Percentiles rank a stretch among this genome's conserved stretches.
These are phyloP conservation scores for Dusona sp. DNA, from an alignment of 2,888 invertebrate genomes.

Conservation along the genomic window DNA sequence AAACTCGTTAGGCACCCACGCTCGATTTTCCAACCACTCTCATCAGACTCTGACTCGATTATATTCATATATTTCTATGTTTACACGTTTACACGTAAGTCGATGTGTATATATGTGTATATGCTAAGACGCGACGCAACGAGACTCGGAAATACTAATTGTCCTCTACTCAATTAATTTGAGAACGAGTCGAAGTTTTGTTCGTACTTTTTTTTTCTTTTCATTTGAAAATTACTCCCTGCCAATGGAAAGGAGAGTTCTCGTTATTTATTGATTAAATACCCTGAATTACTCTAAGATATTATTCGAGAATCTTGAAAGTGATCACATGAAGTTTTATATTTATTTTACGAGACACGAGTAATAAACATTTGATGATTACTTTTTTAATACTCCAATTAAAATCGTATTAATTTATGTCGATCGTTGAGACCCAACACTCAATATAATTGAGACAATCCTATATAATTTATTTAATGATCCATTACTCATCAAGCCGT, in stretches of 20 bases:
- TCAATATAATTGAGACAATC: not conserved
- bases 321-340: too few species aligned
- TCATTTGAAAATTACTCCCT: not conserved
- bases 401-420: too few species aligned
- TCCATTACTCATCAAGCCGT: not conserved
- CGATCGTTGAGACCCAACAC: too few species aligned
- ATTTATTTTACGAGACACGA: too few species aligned
- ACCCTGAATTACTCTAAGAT: too few species aligned
- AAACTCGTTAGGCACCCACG: conserved; percentile 24
- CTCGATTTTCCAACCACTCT: not conserved
- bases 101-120: not conserved
- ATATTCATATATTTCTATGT: not conserved
- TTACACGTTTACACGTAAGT: not conserved
- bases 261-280: not conserved
- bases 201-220: not conserved
- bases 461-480: not conserved
- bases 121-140: not conserved
- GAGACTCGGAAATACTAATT: conserved; percentile 16
- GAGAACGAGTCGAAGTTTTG: not conserved
- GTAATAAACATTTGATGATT: too few species aligned
- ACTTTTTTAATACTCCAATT: not conserved
- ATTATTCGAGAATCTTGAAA: not conserved
- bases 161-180: conserved; percentile 1
- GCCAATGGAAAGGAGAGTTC: not conserved
- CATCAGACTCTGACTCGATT: not conserved